Conservation (phyloP, 1,140 invertebrate species). For the Pseudomyrmex gracilis region DNA sequence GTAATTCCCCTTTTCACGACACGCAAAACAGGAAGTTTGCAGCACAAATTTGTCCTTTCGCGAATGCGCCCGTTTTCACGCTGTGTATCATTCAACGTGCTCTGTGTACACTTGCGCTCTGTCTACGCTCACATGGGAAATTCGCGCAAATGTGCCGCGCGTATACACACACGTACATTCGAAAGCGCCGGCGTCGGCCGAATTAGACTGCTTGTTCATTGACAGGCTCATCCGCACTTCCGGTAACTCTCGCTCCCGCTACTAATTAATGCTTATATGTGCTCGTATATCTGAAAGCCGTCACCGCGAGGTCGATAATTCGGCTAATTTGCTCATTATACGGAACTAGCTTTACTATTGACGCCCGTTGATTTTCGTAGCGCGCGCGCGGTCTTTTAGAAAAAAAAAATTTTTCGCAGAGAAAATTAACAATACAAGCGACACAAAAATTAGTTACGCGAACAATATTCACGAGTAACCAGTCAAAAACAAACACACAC, state of each 20-base stretch:
- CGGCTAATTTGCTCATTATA: slow-evolving; percentile 55
- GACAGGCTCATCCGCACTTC: slow-evolving; percentile 59
- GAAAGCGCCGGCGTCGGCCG: slow-evolving; percentile 38
- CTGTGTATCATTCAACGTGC: slow-evolving; percentile 54
- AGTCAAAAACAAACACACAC: too few relatives aligned
- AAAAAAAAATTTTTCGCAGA: slow-evolving; percentile 3
- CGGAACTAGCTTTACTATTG: slow-evolving; percentile 20
- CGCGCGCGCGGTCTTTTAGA: neutral
- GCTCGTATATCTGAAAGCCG: slow-evolving; percentile 2
- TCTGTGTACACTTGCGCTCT: slow-evolving; percentile 52
- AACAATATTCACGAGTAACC: too few relatives aligned
- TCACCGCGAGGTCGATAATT: slow-evolving; percentile 53
- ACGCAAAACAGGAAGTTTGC: slow-evolving; percentile 45
- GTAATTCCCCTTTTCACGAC: slow-evolving; percentile 38
- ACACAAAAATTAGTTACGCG: too few relatives aligned
- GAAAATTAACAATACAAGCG: neutral
- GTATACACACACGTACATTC: slow-evolving; percentile 50
- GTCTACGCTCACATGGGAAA: slow-evolving; percentile 66
- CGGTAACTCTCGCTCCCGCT: slow-evolving; percentile 61
- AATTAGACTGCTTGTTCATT: slow-evolving; percentile 63
- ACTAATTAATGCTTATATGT: slow-evolving; percentile 66
- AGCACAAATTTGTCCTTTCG: slow-evolving; percentile 57
- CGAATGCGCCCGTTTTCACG: slow-evolving; percentile 52
- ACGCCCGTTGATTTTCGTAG: slow-evolving; percentile 32
- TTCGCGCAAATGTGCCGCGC: slow-evolving; percentile 65